These are phyloP conservation scores for Acyrthosiphon pisum DNA, from an alignment of 1,140 invertebrate species.

Conservation along the genomic window DNA sequence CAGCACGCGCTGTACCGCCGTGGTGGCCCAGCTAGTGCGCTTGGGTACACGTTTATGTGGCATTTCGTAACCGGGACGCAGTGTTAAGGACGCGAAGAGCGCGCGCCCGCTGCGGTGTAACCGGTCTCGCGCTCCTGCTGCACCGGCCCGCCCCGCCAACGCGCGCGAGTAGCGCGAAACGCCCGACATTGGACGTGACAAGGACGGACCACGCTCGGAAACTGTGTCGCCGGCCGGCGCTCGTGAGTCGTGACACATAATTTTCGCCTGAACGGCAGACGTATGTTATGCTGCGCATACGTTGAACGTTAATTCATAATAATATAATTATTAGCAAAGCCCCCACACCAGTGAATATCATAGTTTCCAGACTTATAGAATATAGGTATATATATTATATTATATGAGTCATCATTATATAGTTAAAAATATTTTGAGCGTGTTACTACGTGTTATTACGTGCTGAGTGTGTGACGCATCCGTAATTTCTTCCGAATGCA, in stretches of 20 bases:
- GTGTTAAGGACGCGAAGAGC: slow-evolving; percentile 53
- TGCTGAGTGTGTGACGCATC: neutral
- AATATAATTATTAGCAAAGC: neutral
- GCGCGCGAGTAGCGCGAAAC: slow-evolving; percentile 24
- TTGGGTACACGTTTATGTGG: neutral
- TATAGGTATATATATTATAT: too few relatives aligned
- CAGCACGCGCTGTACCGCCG: neutral
- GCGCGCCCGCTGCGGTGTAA: neutral
- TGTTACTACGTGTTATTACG: neutral
- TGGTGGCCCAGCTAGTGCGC: neutral
- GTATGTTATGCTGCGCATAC: neutral
- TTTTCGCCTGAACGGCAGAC: neutral
- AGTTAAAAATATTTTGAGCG: neutral
- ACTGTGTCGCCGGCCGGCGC: slow-evolving; percentile 47
- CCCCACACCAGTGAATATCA: neutral
- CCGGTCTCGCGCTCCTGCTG: slow-evolving; percentile 18
- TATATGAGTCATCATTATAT: neutral
- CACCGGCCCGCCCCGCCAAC: neutral
- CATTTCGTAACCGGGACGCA: slow-evolving; percentile 51
- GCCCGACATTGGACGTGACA: slow-evolving; percentile 55
- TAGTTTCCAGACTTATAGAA: neutral
- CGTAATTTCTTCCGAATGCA: neutral
- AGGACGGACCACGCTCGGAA: slow-evolving; percentile 34
- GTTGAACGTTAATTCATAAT: neutral
- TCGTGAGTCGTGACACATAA: slow-evolving; percentile 8